Evolutionary conservation across 1,140 invertebrate species (phyloP).

Genomic region (Eumaeus atala): DNA sequence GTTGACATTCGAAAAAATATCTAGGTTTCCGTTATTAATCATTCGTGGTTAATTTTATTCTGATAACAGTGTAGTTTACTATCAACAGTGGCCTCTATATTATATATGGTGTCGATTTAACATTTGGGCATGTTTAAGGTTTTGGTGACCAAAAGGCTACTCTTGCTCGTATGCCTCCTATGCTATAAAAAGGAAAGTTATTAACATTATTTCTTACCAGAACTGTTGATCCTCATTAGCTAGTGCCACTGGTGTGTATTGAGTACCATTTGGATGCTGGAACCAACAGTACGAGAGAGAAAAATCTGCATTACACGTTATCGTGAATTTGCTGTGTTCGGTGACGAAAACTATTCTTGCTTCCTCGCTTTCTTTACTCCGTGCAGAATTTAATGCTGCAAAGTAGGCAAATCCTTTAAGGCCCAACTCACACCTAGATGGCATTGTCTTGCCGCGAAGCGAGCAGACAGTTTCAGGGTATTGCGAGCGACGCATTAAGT

Average conservation of each 20-base stretch:
- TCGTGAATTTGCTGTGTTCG: constrained; percentile 34
- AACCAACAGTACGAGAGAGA: constrained; percentile 65
- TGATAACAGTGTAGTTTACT: no score
- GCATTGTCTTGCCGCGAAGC: no score
- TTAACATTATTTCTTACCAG: constrained; percentile 35
- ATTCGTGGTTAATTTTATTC: no score
- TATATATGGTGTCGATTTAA: no score
- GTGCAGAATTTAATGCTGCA: background rate
- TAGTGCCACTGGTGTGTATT: constrained; percentile 45
- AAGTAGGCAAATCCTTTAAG: background rate
- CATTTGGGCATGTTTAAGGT: no score
- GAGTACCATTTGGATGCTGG: constrained; percentile 60
- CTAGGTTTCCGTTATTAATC: no score
- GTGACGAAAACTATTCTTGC: constrained; percentile 38
- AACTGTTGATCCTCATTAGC: constrained; percentile 31
- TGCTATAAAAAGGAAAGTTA: background rate
- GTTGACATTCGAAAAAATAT: no score
- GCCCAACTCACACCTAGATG: no score
- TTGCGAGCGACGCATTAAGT: no score
- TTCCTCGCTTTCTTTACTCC: constrained; percentile 7
- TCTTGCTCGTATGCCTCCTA: background rate
- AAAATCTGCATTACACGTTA: constrained; percentile 43
- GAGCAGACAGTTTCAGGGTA: no score
- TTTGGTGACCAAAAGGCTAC: background rate
- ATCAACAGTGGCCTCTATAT: no score